These are phyloP conservation scores for Oscheius sp. DNA, from an alignment of 1,140 invertebrate species.

Conservation along the genomic window DNA sequence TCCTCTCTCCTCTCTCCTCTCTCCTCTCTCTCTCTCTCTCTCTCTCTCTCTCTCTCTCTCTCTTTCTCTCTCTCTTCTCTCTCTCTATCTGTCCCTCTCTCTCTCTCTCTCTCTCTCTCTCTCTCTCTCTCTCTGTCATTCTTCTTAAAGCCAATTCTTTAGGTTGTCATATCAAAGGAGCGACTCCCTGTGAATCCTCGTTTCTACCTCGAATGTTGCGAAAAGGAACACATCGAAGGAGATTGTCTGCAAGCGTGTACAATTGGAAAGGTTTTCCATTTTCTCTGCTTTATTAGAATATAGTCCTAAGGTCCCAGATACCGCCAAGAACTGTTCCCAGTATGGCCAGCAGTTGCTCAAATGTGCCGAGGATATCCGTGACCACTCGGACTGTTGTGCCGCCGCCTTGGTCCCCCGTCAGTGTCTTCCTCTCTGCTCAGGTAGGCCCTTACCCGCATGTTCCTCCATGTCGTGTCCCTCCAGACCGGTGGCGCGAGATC, in stretches of 20 bases:
- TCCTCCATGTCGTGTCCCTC: too few species aligned
- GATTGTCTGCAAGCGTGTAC: constrained; percentile 27
- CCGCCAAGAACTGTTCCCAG: constrained; percentile 10
- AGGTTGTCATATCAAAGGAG: constrained; percentile 3
- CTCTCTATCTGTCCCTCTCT: too few species aligned
- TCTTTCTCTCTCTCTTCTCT: too few species aligned
- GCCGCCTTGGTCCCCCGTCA: constrained; percentile 12
- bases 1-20: too few species aligned
- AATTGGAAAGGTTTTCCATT: background rate
- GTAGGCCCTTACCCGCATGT: constrained; percentile 10
- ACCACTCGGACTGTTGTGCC: constrained; percentile 32
- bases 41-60: too few species aligned
- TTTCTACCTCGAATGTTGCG: constrained; percentile 28
- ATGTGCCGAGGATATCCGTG: constrained; percentile 30
- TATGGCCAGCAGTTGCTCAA: constrained; percentile 9
- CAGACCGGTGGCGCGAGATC: too few species aligned
- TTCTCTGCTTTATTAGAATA: constrained; percentile 1
- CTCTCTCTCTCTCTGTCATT: background rate
- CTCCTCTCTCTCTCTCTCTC: too few species aligned
- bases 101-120: too few species aligned
- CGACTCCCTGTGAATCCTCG: constrained; percentile 14
- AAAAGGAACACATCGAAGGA: constrained; percentile 28
- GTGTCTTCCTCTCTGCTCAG: constrained; percentile 33
- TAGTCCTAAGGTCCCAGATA: background rate
- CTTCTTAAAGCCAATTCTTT: background rate